Evolutionary conservation across 2,888 invertebrate species (phyloP).

Genomic region (Adela reaumurella): DNA sequence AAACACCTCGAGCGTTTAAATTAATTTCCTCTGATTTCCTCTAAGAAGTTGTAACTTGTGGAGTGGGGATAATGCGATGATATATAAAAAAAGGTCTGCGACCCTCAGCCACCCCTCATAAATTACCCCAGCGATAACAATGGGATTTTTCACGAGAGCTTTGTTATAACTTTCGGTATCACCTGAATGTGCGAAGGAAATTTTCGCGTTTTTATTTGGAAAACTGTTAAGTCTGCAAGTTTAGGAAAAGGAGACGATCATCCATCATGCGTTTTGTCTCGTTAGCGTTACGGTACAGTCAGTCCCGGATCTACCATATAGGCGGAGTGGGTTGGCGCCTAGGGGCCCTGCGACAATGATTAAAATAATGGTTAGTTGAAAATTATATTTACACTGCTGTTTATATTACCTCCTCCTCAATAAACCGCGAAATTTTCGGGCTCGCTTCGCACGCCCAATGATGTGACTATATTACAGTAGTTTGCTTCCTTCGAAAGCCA

Average conservation of each 20-base stretch:
- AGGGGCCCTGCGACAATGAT: no score
- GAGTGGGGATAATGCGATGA: slow-evolving; percentile 57
- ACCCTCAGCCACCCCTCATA: slow-evolving; percentile 47
- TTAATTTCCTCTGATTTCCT: slow-evolving; percentile 54
- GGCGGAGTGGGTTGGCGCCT: no score
- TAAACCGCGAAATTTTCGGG: no score
- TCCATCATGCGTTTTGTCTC: background rate
- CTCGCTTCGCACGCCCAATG: no score
- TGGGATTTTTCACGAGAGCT: slow-evolving; percentile 51
- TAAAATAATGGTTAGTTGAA: no score
- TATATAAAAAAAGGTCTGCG: slow-evolving; percentile 56
- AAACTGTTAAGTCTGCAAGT: background rate
- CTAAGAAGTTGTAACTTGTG: slow-evolving; percentile 56
- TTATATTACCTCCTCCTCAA: no score
- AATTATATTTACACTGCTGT: no score
- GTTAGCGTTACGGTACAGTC: no score
- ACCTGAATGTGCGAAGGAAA: slow-evolving; percentile 32
- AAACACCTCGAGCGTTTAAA: slow-evolving; percentile 51
- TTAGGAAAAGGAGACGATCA: background rate
- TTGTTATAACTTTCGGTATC: slow-evolving; percentile 57
- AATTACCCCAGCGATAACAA: slow-evolving; percentile 59
- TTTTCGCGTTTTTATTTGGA: background rate
- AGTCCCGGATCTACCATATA: no score
- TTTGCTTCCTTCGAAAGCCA: no score
- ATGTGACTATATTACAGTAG: no score